phyloP scores from a whole-genome alignment of 2,113 vertebrate genomes.

The Sprattus sprattus region DNA sequence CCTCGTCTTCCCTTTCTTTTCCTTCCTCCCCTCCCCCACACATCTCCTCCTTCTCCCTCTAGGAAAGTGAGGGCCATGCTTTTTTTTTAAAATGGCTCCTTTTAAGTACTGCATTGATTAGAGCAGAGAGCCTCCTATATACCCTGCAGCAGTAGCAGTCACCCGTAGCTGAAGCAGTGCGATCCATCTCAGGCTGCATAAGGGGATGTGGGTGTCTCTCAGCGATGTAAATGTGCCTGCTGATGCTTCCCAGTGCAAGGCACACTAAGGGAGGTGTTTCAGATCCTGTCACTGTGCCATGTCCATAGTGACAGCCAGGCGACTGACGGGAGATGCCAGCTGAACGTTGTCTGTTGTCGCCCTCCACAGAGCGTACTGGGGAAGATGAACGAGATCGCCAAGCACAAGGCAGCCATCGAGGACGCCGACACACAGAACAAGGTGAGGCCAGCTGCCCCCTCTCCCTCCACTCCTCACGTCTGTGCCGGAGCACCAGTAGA shows the following conservation, averaged over 20 bases:
- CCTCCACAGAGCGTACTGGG: constrained; percentile 84
- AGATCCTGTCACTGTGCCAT: neutral
- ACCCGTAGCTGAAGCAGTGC: neutral
- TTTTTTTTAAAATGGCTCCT: neutral
- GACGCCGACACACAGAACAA: constrained; percentile 93
- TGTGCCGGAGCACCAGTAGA: neutral
- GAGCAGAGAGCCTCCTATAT: neutral
- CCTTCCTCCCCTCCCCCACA: neutral
- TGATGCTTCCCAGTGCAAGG: neutral
- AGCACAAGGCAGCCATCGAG: constrained; percentile 89
- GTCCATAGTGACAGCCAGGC: neutral
- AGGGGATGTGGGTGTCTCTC: neutral
- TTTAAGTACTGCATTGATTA: neutral
- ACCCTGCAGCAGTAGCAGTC: neutral
- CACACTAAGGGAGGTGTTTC: neutral
- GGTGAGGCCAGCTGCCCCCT: constrained; percentile 60
- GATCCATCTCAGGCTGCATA: neutral
- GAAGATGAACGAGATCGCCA: constrained; percentile 95
- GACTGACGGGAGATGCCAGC: neutral
- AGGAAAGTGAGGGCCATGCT: neutral
- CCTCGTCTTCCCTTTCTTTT: neutral
- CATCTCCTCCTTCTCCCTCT: neutral
- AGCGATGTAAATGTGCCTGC: neutral
- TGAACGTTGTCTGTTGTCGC: constrained; percentile 5
- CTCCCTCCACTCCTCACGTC: neutral